Evolutionary conservation across 1,140 invertebrate species (phyloP), one percentile per base, ranked within the genome.

Genomic region (Gerris buenoi): DNA sequence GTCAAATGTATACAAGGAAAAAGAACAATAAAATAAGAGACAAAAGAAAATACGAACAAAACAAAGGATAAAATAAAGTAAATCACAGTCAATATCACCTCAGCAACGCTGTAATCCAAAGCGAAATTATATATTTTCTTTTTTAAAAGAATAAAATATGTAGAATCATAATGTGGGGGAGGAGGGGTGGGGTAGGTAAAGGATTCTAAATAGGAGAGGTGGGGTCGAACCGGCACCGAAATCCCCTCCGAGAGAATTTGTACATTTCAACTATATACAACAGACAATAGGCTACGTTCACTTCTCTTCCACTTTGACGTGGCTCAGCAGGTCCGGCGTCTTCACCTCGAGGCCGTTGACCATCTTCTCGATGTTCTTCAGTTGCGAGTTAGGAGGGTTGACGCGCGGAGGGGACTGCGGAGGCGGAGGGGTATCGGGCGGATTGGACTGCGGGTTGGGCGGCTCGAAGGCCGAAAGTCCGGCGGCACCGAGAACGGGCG

Each of bases 341-440:
- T 71, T 71, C 33, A 71, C 70, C 68, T 95, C 91, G 27, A 96
- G 79, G 0, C 92, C 93, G 78, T 95, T 95, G 68, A 96, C 91
- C 93, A 95, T 96, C 75, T 94, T 93, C 78, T 97, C 93, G 78
- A 97, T 97, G 77, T 87, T 94, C 78, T 95, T 95, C 67, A 97
- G 82, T 78, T 95, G 92, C 22, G 68, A 64, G 2, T 71, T 71
- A 26, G 63, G 64, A 26, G 70, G 46, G 28, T 68, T 60, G 10
- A 66, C 23, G 10, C 25, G 27, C 2, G 64, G 70, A 14, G 60
- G 27, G 26, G 65, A 22, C 2, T 65, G 57, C 22, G 65, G 46
- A 22, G 67, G 70, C 2, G 66, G 72, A 25, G 63, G 65, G 15
- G 58, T 46, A 23, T 63, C 13, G 27, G 69, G 62, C 29, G 72